Conservation (phyloP, 2,113 vertebrate species). For the Rattus rattus region DNA sequence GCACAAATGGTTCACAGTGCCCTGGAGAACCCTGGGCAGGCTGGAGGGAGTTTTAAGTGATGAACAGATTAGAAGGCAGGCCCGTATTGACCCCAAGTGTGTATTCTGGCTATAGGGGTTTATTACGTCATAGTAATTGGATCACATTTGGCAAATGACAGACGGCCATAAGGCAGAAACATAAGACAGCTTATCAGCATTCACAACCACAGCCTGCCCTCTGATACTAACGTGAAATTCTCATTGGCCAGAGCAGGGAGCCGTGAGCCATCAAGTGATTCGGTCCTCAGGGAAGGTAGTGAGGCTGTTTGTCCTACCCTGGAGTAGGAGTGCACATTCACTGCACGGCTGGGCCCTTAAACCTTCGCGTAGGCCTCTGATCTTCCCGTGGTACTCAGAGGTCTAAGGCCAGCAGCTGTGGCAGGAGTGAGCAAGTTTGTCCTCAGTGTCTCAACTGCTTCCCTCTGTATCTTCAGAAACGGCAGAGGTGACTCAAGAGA, state of each 20-base stretch:
- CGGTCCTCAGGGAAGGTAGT: neutral
- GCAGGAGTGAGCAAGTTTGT: neutral
- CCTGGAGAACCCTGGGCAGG: no score
- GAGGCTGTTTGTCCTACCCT: neutral
- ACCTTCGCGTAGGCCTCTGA: neutral
- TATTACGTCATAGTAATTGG: neutral
- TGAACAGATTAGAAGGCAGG: neutral
- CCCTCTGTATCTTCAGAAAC: neutral
- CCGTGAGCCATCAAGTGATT: neutral
- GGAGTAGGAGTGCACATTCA: neutral
- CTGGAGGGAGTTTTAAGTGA: neutral
- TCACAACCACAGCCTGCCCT: neutral
- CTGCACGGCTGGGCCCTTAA: neutral
- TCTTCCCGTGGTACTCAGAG: neutral
- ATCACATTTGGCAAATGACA: neutral
- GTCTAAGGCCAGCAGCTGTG: neutral
- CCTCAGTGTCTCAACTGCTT: neutral
- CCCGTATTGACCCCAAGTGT: neutral
- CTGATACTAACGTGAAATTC: neutral
- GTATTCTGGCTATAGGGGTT: neutral
- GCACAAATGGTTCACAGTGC: no score
- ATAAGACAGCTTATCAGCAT: neutral
- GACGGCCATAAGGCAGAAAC: neutral
- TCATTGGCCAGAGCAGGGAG: neutral
- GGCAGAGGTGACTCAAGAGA: neutral